Evolutionary conservation across 2,888 invertebrate genomes (phyloP).

Genomic region (Sturmia bella): DNA sequence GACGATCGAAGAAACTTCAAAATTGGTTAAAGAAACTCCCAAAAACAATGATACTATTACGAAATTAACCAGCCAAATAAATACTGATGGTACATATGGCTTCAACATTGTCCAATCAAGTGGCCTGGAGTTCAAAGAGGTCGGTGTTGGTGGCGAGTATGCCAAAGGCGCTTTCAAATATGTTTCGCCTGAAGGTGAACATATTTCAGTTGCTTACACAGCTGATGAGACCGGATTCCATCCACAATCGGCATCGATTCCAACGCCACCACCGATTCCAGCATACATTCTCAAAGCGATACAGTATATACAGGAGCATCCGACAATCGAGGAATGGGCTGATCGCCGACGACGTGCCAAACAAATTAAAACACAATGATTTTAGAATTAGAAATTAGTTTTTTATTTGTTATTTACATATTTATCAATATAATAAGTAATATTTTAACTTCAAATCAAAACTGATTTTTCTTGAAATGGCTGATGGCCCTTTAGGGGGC

Average conservation of each 20-base stretch:
- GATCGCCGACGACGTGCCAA: slow-evolving; percentile 74
- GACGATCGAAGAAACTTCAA: slow-evolving; percentile 65
- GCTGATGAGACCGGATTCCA: slow-evolving; percentile 79
- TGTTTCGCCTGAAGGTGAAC: slow-evolving; percentile 77
- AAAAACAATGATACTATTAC: slow-evolving; percentile 48
- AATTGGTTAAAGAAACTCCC: slow-evolving; percentile 65
- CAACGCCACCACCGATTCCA: slow-evolving; percentile 79
- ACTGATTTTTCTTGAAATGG: too few species aligned
- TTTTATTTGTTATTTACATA: slow-evolving; percentile 32
- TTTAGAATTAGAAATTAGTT: slow-evolving; percentile 1
- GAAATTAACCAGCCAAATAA: slow-evolving; percentile 65
- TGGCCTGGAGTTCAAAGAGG: slow-evolving; percentile 83
- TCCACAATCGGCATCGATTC: slow-evolving; percentile 76
- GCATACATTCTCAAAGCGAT: slow-evolving; percentile 74
- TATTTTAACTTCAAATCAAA: too few species aligned
- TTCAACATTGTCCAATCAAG: slow-evolving; percentile 83
- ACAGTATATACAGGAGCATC: slow-evolving; percentile 75
- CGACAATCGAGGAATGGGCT: slow-evolving; percentile 76
- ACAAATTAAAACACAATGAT: slow-evolving; percentile 71
- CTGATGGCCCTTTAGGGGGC: too few species aligned
- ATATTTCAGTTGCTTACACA: slow-evolving; percentile 73
- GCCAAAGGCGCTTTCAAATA: slow-evolving; percentile 77
- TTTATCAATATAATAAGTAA: slow-evolving; percentile 32
- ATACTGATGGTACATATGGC: slow-evolving; percentile 81
- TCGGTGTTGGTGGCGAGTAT: slow-evolving; percentile 83